Percentiles rank a stretch among this genome's conserved stretches.
Evolutionary conservation across 1,140 invertebrate species (phyloP).

Genomic region (Aphidius gifuensis): DNA sequence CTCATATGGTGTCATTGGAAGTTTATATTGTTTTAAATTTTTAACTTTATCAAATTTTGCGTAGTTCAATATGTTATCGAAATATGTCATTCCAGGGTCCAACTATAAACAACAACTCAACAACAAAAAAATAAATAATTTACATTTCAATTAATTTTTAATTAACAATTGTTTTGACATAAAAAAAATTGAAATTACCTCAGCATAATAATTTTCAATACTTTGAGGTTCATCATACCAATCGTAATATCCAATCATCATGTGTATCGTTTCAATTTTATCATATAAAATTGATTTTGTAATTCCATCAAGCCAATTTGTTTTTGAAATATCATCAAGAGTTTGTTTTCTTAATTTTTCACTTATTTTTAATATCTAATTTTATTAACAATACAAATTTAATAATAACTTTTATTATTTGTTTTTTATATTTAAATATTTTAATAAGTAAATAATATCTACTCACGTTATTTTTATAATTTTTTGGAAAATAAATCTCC

Average conservation of each 20-base stretch:
- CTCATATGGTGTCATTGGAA: constrained; percentile 3
- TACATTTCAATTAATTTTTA: too few species aligned
- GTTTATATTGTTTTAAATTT: neutral
- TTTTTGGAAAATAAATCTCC: constrained; percentile 4
- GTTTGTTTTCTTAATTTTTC: neutral
- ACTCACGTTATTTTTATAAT: neutral
- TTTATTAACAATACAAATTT: neutral
- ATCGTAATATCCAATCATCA: constrained; percentile 11
- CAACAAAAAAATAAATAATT: neutral
- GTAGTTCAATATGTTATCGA: constrained; percentile 2
- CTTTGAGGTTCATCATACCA: neutral
- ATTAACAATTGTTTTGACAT: neutral
- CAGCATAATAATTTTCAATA: neutral
- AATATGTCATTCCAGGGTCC: neutral
- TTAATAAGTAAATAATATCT: neutral
- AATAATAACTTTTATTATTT: neutral
- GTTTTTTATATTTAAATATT: neutral
- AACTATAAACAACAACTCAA: neutral
- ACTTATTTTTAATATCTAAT: neutral
- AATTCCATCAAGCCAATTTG: neutral
- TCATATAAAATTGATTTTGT: neutral
- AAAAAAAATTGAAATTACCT: neutral
- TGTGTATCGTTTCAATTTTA: neutral
- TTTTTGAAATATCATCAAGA: neutral
- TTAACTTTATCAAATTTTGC: neutral